Evolutionary conservation across 1,140 invertebrate genomes (phyloP), one percentile per base, ranked within the genome.

Genomic region (Augochlora pura): DNA sequence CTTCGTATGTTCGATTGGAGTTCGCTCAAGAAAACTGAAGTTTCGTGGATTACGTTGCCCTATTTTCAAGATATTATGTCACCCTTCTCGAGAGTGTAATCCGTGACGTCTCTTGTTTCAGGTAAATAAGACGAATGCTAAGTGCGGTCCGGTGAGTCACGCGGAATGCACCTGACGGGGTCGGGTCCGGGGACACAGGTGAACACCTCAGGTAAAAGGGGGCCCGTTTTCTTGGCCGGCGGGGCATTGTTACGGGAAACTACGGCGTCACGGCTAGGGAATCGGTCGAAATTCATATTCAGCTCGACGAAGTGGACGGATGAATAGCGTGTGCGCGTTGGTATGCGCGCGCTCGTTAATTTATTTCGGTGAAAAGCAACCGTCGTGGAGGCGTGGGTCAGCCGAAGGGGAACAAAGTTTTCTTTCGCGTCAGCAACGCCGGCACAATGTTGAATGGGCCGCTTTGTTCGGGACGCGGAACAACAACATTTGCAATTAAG

Each of bases 111-210:
- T 46, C 14, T 14, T 46, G 42, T 46, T 46, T 12, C 42, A 46
- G 42, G 42, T 46, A 46, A 46, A 46, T 46, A 46, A 46, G 42
- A 2, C 42, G 42, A 46, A 14, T 46, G 42, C 14, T 46, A 46
- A 46, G 14, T 12, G 42, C 42, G 12, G 9, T 12, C 14, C 10
- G 42, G 42, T 46, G 42, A 46, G 42, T 46, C 42, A 46, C 49
- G 49, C 49, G 39, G 49, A 68, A 39, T 63, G 23, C 65, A 71
- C 63, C 25, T 71, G 70, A 78, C 64, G n/a, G 49, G 38, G 52
- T n/a, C 16, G 32, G 32, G 5, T 81, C 73, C 73, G 74, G 57
- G 27, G 57, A 23, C 27, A 85, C 64, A 81, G 42, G 52, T 84
- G 69, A 72, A 27, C 32, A 64, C 25, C 69, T 23, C 67, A 68